These are phyloP conservation scores for Drosophila equinoxialis DNA, from an alignment of 1,140 invertebrate genomes.

Conservation along the genomic window DNA sequence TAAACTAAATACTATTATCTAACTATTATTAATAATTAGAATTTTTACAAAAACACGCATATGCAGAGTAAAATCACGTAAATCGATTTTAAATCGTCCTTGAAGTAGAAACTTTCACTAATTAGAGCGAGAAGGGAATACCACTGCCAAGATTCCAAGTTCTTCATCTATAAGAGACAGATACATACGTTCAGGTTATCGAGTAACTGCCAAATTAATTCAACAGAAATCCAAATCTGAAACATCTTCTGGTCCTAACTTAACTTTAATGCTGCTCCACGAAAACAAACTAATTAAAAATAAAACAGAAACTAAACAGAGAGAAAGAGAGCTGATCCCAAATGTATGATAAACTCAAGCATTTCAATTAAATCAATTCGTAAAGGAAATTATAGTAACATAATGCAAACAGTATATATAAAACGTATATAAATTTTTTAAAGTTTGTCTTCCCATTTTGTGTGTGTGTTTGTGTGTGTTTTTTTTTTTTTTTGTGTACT, in stretches of 20 bases:
- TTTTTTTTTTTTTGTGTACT: background rate
- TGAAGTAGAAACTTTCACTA: background rate
- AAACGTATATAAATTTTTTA: background rate
- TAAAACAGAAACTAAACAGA: background rate
- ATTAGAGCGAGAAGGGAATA: background rate
- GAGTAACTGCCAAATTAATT: too few species aligned
- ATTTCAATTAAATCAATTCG: background rate
- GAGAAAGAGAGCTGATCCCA: conserved; percentile 1
- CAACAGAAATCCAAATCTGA: background rate
- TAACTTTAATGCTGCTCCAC: background rate
- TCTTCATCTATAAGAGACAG: background rate
- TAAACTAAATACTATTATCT: conserved; percentile 9
- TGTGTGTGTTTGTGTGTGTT: background rate
- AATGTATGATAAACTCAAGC: background rate
- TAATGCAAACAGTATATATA: background rate
- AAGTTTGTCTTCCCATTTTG: conserved; percentile 1
- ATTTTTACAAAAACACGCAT: conserved; percentile 1
- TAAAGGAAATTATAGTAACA: background rate
- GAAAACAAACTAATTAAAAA: background rate
- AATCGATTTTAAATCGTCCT: background rate
- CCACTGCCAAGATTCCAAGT: background rate
- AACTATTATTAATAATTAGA: conserved; percentile 10
- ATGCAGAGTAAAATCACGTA: background rate
- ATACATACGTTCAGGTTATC: background rate
- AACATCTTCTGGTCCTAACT: background rate